Conservation (phyloP, 2,888 invertebrate species). For the Mythimna lalbum region DNA sequence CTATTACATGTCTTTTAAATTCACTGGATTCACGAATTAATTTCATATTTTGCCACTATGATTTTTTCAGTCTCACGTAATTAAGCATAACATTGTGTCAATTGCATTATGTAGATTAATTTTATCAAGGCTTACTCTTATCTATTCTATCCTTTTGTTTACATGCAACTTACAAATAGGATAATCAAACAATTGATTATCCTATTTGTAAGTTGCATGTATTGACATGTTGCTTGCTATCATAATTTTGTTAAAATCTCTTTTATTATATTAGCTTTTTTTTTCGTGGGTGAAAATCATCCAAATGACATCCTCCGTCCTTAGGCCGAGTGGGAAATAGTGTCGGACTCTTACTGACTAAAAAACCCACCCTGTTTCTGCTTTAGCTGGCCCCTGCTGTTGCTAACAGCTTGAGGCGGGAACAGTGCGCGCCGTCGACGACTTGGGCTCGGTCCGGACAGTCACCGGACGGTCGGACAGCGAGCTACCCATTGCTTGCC, state of each 20-base stretch:
- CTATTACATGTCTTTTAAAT: not conserved
- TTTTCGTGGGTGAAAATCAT: no score
- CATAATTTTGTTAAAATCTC: not conserved
- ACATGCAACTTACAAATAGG: not conserved
- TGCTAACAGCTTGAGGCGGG: no score
- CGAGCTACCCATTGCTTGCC: no score
- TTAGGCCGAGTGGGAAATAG: no score
- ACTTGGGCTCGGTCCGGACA: no score
- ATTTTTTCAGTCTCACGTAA: not conserved
- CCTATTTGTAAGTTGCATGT: not conserved
- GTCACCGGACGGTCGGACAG: no score
- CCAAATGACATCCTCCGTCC: no score
- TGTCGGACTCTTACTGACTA: no score
- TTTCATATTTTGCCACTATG: not conserved
- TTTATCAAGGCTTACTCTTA: constrained; percentile 12
- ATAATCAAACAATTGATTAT: constrained; percentile 6
- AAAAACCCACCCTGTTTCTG: no score
- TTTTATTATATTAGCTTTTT: no score
- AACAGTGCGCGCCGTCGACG: no score
- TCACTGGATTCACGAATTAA: not conserved
- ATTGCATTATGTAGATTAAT: not conserved
- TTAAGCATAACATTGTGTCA: constrained; percentile 1
- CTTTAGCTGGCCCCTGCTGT: no score
- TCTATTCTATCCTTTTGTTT: constrained; percentile 19
- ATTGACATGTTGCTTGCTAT: not conserved